Conservation (phyloP, 2,888 invertebrate genomes). For the Archips xylosteana region DNA sequence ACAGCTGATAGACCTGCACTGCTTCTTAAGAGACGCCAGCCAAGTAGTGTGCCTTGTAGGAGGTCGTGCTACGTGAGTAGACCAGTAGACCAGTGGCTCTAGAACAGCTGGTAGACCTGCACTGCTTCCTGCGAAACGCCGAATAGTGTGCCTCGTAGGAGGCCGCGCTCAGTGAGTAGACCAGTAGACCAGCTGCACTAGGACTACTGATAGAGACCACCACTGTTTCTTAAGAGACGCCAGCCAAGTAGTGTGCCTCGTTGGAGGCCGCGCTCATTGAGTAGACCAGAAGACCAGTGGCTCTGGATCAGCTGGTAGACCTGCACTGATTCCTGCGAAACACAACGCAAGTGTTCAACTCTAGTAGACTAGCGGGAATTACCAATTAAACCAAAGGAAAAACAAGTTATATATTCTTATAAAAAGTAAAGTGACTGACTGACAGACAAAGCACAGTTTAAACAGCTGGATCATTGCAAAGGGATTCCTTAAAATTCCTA, state of each 20-base stretch:
- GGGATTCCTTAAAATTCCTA: too few species aligned
- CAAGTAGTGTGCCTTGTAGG: neutral
- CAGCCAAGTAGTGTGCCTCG: neutral
- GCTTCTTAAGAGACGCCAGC: neutral
- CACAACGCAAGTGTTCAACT: neutral
- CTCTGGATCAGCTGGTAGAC: constrained; percentile 89
- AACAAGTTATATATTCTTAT: too few species aligned
- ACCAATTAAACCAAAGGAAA: too few species aligned
- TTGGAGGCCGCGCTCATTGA: neutral
- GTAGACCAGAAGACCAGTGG: too few species aligned
- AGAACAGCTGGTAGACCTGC: constrained; percentile 88
- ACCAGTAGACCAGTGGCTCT: constrained; percentile 57
- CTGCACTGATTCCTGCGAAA: neutral
- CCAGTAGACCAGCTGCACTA: neutral
- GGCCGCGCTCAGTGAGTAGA: neutral
- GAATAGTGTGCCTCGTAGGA: neutral
- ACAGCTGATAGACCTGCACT: constrained; percentile 83
- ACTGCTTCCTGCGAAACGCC: neutral
- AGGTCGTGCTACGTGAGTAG: too few species aligned
- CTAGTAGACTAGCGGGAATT: too few species aligned
- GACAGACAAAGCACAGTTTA: too few species aligned
- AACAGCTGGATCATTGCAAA: too few species aligned
- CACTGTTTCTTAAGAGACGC: too few species aligned
- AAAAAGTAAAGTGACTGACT: too few species aligned
- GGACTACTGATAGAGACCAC: too few species aligned